Evolutionary conservation across 2,888 invertebrate genomes (phyloP).

Genomic region (Sminthurinus aureus): DNA sequence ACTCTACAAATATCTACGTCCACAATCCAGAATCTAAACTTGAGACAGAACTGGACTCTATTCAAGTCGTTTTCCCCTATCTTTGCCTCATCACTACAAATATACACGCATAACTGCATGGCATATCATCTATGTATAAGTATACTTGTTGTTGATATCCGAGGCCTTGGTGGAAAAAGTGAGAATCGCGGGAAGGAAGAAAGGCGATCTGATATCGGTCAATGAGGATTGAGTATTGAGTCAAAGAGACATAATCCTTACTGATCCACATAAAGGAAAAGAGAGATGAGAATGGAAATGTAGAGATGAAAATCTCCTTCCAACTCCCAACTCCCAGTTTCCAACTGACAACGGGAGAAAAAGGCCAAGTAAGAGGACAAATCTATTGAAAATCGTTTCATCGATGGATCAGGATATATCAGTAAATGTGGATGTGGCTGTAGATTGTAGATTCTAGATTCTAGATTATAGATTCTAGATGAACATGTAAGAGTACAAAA

Average conservation of each 20-base stretch:
- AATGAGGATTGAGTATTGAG: slow-evolving; percentile 27
- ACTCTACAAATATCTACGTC: no score
- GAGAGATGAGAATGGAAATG: not conserved
- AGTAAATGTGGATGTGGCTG: no score
- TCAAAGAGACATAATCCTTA: slow-evolving; percentile 38
- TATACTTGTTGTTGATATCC: not conserved
- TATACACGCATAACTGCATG: no score
- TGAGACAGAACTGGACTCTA: no score
- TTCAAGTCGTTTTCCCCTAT: no score
- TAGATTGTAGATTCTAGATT: no score
- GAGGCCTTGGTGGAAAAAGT: not conserved
- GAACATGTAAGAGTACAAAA: no score
- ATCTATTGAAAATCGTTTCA: not conserved
- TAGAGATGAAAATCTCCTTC: not conserved
- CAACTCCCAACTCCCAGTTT: not conserved
- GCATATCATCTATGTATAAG: no score
- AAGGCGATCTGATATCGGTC: slow-evolving; percentile 4
- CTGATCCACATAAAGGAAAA: not conserved
- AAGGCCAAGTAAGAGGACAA: not conserved
- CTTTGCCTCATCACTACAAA: no score
- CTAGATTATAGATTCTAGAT: no score
- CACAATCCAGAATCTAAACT: no score
- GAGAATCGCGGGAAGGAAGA: not conserved
- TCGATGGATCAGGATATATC: not conserved
- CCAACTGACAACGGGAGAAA: not conserved